Conservation (phyloP, 2,888 invertebrate species). For the Ariolimax columbianus region DNA sequence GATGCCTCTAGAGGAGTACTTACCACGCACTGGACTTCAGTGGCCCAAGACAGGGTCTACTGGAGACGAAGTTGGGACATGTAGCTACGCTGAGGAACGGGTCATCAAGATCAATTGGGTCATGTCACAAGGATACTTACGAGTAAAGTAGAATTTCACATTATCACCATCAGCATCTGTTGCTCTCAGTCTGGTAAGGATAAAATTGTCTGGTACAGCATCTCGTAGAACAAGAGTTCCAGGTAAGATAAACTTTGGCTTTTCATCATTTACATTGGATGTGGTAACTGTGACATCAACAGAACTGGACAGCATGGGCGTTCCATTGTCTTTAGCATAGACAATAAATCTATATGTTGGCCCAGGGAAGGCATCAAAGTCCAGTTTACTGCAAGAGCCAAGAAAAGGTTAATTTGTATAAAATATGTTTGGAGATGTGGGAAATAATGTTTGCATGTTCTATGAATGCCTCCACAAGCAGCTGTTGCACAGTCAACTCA, state of each 20-base stretch:
- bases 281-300: constrained; percentile 96
- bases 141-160: constrained; percentile 87
- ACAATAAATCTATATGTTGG: constrained; percentile 91
- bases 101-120: no score
- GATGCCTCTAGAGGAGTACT: no score
- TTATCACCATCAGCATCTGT: constrained; percentile 98
- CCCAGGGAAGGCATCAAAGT: constrained; percentile 73
- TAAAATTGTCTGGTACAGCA: constrained; percentile 83
- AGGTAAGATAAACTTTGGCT: constrained; percentile 82
- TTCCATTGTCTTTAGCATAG: constrained; percentile 95
- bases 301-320: constrained; percentile 93
- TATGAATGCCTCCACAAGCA: no score
- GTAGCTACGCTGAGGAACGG: no score
- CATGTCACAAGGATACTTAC: no score
- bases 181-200: constrained; percentile 97
- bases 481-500: no score
- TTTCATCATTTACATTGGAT: constrained; percentile 98
- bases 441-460: no score
- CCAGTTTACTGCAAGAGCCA: constrained; percentile 59
- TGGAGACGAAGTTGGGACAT: no score
- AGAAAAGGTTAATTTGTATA: not conserved
- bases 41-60: no score
- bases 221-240: constrained; percentile 63
- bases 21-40: no score
- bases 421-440: not conserved